Base-by-base conservation (phyloP, 2,888 invertebrate genomes). In the Ophioninae sp. region DNA sequence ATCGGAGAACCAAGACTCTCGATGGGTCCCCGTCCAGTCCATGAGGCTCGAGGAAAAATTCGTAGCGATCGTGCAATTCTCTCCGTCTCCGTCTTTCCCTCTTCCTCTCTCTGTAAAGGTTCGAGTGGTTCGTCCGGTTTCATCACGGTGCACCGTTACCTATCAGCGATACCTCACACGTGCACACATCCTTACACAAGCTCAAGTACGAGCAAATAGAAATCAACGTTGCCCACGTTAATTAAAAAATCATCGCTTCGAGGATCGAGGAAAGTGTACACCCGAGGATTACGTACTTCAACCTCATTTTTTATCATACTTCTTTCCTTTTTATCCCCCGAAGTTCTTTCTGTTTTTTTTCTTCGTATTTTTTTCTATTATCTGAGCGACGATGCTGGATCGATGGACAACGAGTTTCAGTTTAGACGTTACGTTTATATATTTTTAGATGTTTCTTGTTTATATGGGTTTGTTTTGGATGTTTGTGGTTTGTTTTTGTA, bases 211-310 rank as follows among this genome's bases (percentile, higher is more conserved):
- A 68, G 81, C 56, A 84, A 84, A 84, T 79, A 84, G 74, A 84
- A 72, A 78, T 81, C 84, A 39, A 67, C 75, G 81, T 79, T 84
- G 71, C 75, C 75, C 78, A 81, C 81, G 83, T 84, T 84, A 81
- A 84, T 84, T 84, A 79, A 83, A 78, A 84, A 79, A 78, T 78
- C 78, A 78, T 79, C 81, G 78, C 79, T 78, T 22, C 79, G 65
- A 71, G 51, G 65, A n/a, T 41, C 64, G 22, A 13, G 77, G 77
- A 77, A 73, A 80, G 44, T 63, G 22, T 64, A 64, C 68, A 39
- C 22, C 17, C 44, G 56, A 51, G 37, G 30, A 41, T 20, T 58
- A 56, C 41, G 63, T 64, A 37, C 23, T 56, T 63, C 44, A 51
- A 30, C 9, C 20, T 41, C 17, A 58, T 30, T 41, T 59, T 39